These are phyloP conservation scores for Pseudois nayaur DNA, from an alignment of 2,113 vertebrate genomes.

Conservation along the genomic window DNA sequence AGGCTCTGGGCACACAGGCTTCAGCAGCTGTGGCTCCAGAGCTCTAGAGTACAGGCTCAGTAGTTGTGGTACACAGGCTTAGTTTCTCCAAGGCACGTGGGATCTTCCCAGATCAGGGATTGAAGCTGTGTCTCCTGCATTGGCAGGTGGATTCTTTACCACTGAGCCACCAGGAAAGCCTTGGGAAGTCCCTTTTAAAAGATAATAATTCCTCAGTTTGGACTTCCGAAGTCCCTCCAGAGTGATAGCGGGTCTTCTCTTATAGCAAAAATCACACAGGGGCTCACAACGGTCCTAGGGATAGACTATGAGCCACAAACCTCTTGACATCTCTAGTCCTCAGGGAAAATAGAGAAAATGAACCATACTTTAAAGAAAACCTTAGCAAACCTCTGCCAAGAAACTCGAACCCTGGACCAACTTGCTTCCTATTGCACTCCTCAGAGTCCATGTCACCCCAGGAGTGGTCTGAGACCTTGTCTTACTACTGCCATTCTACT, in stretches of 20 bases:
- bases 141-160: background rate
- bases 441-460: background rate
- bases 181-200: background rate
- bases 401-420: background rate
- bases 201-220: background rate
- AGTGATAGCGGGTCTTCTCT: background rate
- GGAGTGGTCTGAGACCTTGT: background rate
- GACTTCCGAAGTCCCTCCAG: background rate
- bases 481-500: background rate
- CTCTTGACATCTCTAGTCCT: background rate
- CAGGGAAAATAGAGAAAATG: background rate
- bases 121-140: background rate
- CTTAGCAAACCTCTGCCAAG: background rate
- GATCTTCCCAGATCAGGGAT: background rate
- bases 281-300: background rate
- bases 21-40: background rate
- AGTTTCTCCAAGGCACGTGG: background rate
- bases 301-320: background rate
- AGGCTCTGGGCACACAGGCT: background rate
- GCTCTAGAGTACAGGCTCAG: background rate
- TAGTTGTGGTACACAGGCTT: accelerated
- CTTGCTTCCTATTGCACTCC: background rate
- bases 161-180: background rate
- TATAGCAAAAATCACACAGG: background rate
- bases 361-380: background rate